Evolutionary conservation across 2,888 invertebrate genomes (phyloP), one percentile per base, ranked within the genome.

Genomic region (Bembecia ichneumoniformis): DNA sequence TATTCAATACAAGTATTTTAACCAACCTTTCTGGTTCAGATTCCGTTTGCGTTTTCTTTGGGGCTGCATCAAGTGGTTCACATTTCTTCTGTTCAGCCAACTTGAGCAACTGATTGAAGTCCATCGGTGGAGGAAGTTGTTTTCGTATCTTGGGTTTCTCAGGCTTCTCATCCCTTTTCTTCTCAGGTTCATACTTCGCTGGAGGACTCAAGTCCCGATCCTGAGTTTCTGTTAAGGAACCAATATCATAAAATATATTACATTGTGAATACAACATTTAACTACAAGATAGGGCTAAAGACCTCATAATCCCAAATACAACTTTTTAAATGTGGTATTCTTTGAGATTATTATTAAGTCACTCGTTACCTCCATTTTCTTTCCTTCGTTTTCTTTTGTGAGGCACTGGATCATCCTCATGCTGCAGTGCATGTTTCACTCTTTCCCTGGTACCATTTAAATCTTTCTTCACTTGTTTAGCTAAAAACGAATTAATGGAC

Each of bases 31-130:
- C 94, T 0, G 89, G 87, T 52, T 91, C 91, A 15, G 87, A 82
- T 54, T 89, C 87, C 52, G 91, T 71, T 57, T 40, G 34, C 7
- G 52, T 58, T 49, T 81, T 66, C 55, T 80, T 80, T 5, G 70
- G 60, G 4, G 54, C 70, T 5, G 69, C 64, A 28, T 91, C 88
- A 1, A 95, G 71, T 0, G 96, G 96, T 68, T 95, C 94, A 70
- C 90, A 89, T 57, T 95, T 95, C 68, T 96, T 96, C 66, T 94
- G 91, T 59, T 93, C 94, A 0, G 96, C 96, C 5, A 96, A 79
- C 76, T 95, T 94, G 3, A 97, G 73, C 16, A 97, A 72, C 51
- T 94, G 91, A 60, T 90, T 88, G 68, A 95, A 96, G 73, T 94
- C 93, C 73, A 96, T 89, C 0, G 93, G 92, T 0, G 95, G 94